Base-by-base conservation (phyloP, 2,888 invertebrate species). In the Neoaliturus tenellus region DNA sequence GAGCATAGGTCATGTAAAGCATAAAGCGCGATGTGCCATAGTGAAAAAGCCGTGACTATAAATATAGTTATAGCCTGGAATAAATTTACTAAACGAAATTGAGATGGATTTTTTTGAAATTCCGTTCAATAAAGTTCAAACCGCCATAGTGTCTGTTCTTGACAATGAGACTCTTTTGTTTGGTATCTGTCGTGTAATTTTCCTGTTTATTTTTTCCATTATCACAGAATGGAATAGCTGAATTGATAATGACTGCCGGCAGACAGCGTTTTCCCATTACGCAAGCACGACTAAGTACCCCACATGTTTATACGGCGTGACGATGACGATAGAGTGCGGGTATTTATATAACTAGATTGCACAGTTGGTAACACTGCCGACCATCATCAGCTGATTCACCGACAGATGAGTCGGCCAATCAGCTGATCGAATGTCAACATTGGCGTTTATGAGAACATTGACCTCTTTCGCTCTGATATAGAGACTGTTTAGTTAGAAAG, bases 211-310 rank as follows among this genome's bases (percentile, higher is more conserved):
- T 62, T 62, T 31, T 28, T 31, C 28, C 31, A 4, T 62, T 62
- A 62, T 28, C 62, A 62, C 0, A 17, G 12, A 28, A 62, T 62
- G 31, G 31, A 17, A 20, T 20, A 10, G 4, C 51, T 62, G 62
- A 28, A 28, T 51, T 23, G 28, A 62, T 62, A 62, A 14, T 17
- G 62, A 62, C 62, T 12, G 1, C 6, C 12, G 28, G 28, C 62
- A 62, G 31, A 62, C 62, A 62, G 31, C 28, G 17, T 62, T 62
- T 62, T 62, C 62, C 62, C 62, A 62, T 62, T 62, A 62, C 62
- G 31, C 28, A 62, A 62, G 62, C 17, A 28, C n/a, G n/a, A n/a
- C 62, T 28, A 25, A 62, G 5, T 62, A 62, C 62, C 62, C 62
- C 14, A 62, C 62, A 62, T 62, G 62, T 62, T 62, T 12, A 62